Evolutionary conservation across 2,797 vertebrate species (phyloP).

Genomic region (Babyrousa celebensis): DNA sequence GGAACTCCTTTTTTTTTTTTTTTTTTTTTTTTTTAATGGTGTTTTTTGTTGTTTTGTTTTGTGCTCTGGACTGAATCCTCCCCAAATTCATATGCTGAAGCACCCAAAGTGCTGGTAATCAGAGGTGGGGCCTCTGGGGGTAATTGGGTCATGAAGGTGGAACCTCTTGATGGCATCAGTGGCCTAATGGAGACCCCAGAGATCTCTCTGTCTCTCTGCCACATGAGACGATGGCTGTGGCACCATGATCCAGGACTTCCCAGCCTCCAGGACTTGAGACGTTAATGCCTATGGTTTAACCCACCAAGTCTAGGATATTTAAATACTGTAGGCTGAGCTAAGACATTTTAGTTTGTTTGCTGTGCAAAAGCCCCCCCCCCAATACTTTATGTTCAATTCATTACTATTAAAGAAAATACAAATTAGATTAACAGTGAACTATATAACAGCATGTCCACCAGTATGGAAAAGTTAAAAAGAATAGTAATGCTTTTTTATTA

Average conservation of each 20-base stretch:
- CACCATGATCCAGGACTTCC: neutral
- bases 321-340: neutral
- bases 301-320: neutral
- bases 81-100: neutral
- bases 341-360: neutral
- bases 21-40: too few relatives aligned
- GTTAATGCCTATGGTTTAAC: neutral
- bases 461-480: neutral
- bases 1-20: too few relatives aligned
- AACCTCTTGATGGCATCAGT: neutral
- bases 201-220: neutral
- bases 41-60: neutral
- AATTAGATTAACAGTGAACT: neutral
- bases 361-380: neutral
- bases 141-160: neutral
- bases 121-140: neutral
- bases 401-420: neutral
- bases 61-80: neutral
- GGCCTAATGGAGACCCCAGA: neutral
- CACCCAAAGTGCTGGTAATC: neutral
- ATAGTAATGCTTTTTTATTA: neutral
- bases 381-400: neutral
- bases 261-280: neutral
- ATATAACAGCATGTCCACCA: neutral
- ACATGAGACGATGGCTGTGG: neutral